Evolutionary conservation across 2,113 vertebrate species (phyloP), one percentile per base, ranked within the genome.

Genomic region (Pelobates fuscus): DNA sequence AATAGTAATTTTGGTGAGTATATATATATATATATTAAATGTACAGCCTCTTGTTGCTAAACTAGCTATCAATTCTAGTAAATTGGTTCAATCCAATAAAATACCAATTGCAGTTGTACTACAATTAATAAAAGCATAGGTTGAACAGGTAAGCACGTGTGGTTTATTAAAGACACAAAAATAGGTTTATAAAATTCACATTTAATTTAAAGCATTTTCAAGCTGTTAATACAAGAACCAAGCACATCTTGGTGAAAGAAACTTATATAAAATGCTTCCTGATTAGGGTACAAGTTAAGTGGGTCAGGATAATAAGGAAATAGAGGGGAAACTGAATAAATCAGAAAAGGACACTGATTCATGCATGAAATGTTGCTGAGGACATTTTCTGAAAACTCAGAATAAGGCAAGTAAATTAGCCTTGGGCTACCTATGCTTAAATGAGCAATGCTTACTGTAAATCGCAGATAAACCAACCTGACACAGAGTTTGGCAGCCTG

Each of bases 401-500:
- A 58, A 67, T 74, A 37, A 76, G 32, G 72, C 72, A 76, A 76
- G 72, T 76, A 46, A 60, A 76, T 59, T 76, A 59, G 73, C 73
- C 64, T 68, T 61, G 57, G 65, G 73, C 73, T 68, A 37, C 26
- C 65, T 61, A 77, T 68, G 73, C 73, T 20, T 77, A 77, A 68
- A 77, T 77, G 73, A 68, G 65, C 73, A 77, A 26, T 61, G 73
- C 64, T 68, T 77, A 68, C 73, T 61, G 73, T 37, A 77, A 68
- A 77, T 77, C 41, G 73, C 55, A 77, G 54, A 61, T 77, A 68
- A 77, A 77, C 73, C 55, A 77, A 77, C 57, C 55, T 77, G 73
- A 68, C 64, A 68, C 57, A 61, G 55, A 60, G 54, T 68, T 77
- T 77, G 65, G 73, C 73, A 68, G 64, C 26, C 64, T 68, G 73